Evolutionary conservation across 2,797 vertebrate genomes (phyloP).

Genomic region (Amblyopsis hoosieri): DNA sequence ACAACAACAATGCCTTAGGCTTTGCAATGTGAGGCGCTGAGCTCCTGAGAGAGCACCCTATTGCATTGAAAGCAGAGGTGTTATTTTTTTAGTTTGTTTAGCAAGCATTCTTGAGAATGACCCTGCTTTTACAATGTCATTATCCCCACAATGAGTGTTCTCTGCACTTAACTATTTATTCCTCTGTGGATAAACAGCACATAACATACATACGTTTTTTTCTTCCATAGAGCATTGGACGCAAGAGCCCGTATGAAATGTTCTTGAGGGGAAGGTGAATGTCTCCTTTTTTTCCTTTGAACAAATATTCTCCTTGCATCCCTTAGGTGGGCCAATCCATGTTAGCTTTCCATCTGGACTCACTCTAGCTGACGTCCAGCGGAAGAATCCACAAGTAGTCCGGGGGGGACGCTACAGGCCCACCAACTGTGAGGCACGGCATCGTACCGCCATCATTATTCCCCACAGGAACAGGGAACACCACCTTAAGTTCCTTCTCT

Average conservation of each 20-base stretch:
- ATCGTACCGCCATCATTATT: slow-evolving; percentile 79
- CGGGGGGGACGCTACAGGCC: slow-evolving; percentile 81
- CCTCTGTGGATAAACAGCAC: too few relatives aligned
- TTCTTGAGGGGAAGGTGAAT: background rate
- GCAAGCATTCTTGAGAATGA: too few relatives aligned
- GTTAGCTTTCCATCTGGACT: slow-evolving; percentile 77
- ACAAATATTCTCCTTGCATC: background rate
- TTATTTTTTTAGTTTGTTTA: too few relatives aligned
- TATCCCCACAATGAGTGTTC: too few relatives aligned
- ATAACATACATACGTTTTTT: too few relatives aligned
- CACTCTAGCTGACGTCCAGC: slow-evolving; percentile 69
- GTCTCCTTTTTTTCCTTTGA: background rate
- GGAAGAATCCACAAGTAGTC: slow-evolving; percentile 79
- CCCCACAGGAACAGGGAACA: slow-evolving; percentile 80
- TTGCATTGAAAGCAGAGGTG: too few relatives aligned
- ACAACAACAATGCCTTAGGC: too few relatives aligned
- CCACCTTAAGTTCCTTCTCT: slow-evolving; percentile 82
- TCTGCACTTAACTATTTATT: too few relatives aligned
- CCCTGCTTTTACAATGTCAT: too few relatives aligned
- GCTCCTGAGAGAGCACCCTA: too few relatives aligned
- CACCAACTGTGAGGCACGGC: slow-evolving; percentile 76
- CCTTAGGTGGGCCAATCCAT: slow-evolving; percentile 80
- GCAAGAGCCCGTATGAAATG: background rate
- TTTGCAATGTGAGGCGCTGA: too few relatives aligned
- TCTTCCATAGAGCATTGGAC: background rate